Evolutionary conservation across 2,888 invertebrate species (phyloP).

Genomic region (Nymphalis c-album): DNA sequence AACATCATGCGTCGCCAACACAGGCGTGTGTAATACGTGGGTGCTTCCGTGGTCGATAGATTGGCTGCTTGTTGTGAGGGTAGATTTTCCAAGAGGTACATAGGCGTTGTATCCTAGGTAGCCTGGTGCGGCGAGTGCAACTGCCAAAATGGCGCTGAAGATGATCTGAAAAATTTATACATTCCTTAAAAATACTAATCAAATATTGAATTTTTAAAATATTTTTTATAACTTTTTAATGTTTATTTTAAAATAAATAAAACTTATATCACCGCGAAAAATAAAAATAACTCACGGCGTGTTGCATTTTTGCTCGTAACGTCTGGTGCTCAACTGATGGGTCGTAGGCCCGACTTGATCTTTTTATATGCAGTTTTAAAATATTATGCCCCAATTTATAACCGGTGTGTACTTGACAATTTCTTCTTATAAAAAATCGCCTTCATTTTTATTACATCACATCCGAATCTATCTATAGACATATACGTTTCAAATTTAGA

Average conservation of each 20-base stretch:
- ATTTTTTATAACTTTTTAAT: not conserved
- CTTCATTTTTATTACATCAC: slow-evolving; percentile 40
- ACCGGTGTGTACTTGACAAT: slow-evolving; percentile 49
- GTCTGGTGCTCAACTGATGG: slow-evolving; percentile 59
- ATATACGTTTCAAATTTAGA: not conserved
- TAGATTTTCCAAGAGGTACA: slow-evolving; percentile 53
- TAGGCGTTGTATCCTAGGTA: slow-evolving; percentile 50
- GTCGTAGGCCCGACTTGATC: slow-evolving; percentile 42
- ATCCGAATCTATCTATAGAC: not conserved
- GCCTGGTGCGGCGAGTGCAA: slow-evolving; percentile 55
- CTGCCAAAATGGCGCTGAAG: slow-evolving; percentile 53
- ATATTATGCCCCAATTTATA: slow-evolving; percentile 55
- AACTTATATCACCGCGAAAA: not conserved
- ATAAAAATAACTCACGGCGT: slow-evolving; percentile 13
- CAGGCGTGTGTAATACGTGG: slow-evolving; percentile 48
- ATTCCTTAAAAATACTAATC: not conserved
- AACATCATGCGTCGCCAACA: not conserved
- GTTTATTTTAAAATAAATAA: not conserved
- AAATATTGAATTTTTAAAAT: not conserved
- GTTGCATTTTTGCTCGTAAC: slow-evolving; percentile 20
- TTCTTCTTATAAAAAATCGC: slow-evolving; percentile 33
- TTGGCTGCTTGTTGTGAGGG: slow-evolving; percentile 55
- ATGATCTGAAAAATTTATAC: slow-evolving; percentile 48
- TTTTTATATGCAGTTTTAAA: slow-evolving; percentile 59
- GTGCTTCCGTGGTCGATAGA: slow-evolving; percentile 58